Conservation (phyloP, 2,888 invertebrate species). For the Elegia similella region DNA sequence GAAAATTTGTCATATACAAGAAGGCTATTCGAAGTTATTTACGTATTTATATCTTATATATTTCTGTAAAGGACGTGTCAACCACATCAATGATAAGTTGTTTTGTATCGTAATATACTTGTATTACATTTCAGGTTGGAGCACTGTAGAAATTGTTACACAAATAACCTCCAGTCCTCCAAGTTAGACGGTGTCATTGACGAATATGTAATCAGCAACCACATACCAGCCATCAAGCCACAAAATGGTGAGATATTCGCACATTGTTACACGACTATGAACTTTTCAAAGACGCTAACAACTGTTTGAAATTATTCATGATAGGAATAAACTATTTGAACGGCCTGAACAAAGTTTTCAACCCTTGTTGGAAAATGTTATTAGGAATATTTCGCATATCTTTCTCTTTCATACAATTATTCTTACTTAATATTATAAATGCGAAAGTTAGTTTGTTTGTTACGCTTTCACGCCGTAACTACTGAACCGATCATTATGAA, state of each 20-base stretch:
- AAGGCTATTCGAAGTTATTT: too few species aligned
- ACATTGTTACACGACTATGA: too few species aligned
- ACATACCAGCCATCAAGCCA: slow-evolving; percentile 67
- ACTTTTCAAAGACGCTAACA: neutral
- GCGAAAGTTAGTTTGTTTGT: too few species aligned
- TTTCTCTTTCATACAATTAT: too few species aligned
- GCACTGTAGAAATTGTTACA: slow-evolving; percentile 90
- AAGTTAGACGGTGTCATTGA: slow-evolving; percentile 72
- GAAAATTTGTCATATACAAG: too few species aligned
- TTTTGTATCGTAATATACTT: neutral
- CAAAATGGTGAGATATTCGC: slow-evolving; percentile 66
- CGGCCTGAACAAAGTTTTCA: neutral
- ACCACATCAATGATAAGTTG: neutral
- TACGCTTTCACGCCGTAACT: too few species aligned
- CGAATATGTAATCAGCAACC: slow-evolving; percentile 77
- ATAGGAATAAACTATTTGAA: neutral
- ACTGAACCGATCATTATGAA: too few species aligned
- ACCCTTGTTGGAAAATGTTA: neutral
- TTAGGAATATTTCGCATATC: neutral
- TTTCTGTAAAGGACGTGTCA: too few species aligned
- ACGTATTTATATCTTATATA: too few species aligned
- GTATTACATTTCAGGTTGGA: slow-evolving; percentile 71
- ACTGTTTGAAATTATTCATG: neutral
- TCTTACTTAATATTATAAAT: too few species aligned
- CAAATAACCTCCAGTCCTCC: slow-evolving; percentile 84